phyloP scores from a whole-genome alignment of 2,113 vertebrate species.

The Tympanuchus pallidicinctus region DNA sequence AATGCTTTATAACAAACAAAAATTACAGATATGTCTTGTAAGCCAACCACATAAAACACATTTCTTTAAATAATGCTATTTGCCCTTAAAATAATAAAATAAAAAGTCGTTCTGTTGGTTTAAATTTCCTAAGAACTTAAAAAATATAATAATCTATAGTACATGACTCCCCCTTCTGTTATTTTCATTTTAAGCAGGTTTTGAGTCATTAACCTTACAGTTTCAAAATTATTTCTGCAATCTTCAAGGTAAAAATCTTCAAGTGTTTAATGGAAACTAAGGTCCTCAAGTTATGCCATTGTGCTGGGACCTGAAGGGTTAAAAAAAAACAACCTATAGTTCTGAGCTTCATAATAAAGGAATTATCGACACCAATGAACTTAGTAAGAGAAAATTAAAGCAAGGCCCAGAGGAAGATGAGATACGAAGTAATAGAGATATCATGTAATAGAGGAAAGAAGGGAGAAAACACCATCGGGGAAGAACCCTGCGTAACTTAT shows the following conservation, averaged over 20 bases:
- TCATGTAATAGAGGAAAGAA: neutral
- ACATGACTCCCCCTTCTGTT: too few relatives aligned
- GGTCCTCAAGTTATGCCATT: neutral
- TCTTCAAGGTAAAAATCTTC: neutral
- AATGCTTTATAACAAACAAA: neutral
- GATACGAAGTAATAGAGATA: neutral
- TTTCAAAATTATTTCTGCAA: neutral
- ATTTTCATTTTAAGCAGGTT: neutral
- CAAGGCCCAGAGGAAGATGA: neutral
- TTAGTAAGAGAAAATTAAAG: neutral
- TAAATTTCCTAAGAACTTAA: neutral
- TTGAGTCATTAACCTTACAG: neutral
- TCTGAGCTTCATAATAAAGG: neutral
- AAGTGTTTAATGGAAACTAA: neutral
- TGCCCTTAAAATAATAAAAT: neutral
- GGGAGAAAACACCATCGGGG: neutral
- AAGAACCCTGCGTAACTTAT: neutral
- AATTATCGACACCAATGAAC: neutral
- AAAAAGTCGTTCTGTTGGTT: neutral
- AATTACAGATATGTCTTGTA: neutral
- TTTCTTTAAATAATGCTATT: neutral
- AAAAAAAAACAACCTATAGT: neutral
- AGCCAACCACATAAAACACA: neutral
- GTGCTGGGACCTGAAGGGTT: neutral
- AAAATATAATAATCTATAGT: neutral